A percentile compares a stretch with the other conserved stretches of the same genome.
Evolutionary conservation across 2,113 vertebrate species (phyloP).

Genomic region (Nerophis ophidion): DNA sequence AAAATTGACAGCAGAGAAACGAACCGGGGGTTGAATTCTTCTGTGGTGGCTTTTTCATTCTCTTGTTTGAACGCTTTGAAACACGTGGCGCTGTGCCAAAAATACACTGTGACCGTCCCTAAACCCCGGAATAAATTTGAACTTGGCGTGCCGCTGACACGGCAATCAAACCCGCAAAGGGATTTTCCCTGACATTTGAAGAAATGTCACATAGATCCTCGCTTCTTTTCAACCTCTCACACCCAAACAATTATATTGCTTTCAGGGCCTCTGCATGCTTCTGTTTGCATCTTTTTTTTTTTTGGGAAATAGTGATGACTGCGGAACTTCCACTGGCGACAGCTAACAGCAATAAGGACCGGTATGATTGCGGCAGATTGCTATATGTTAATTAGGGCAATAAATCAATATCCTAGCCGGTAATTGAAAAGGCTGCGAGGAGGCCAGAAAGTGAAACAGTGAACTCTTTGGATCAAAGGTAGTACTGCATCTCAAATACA

Average conservation of each 20-base stretch:
- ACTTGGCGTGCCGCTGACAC: slow-evolving; percentile 35
- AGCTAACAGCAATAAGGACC: slow-evolving; percentile 40
- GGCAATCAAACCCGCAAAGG: slow-evolving; percentile 27
- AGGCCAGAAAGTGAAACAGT: slow-evolving; percentile 58
- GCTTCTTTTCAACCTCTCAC: slow-evolving; percentile 6
- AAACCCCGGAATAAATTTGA: slow-evolving; percentile 45
- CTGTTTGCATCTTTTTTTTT: slow-evolving; percentile 35
- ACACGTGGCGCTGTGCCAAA: slow-evolving; percentile 9
- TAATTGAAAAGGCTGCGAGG: slow-evolving; percentile 57
- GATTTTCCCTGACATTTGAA: slow-evolving; percentile 55
- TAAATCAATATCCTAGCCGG: slow-evolving; percentile 64
- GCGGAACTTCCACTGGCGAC: slow-evolving; percentile 30
- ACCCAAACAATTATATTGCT: slow-evolving; percentile 34
- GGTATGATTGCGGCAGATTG: slow-evolving; percentile 54
- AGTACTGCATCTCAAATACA: slow-evolving; percentile 39
- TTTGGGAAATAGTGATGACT: slow-evolving; percentile 20
- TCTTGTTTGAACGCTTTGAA: slow-evolving; percentile 48
- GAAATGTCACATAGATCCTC: slow-evolving; percentile 22
- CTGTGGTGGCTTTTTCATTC: slow-evolving; percentile 54
- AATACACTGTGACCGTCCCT: slow-evolving; percentile 26
- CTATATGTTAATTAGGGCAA: slow-evolving; percentile 67
- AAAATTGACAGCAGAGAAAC: slow-evolving; percentile 66
- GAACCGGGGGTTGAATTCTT: slow-evolving; percentile 57
- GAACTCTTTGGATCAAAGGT: slow-evolving; percentile 58
- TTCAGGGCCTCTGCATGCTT: slow-evolving; percentile 28